Evolutionary conservation across 1,140 invertebrate species (phyloP).

Genomic region (Aphis gossypii): DNA sequence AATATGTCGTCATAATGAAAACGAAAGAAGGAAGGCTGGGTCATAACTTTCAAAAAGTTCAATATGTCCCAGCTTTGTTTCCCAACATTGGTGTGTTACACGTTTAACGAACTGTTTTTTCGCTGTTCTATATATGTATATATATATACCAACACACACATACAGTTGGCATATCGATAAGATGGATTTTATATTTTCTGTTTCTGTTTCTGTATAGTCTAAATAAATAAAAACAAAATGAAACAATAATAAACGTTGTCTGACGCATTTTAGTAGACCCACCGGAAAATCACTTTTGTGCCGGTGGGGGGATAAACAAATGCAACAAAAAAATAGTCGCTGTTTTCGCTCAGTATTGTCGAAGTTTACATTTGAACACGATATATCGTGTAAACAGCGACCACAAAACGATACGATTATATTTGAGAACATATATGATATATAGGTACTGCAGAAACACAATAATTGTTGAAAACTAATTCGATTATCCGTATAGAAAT

Average conservation of each 20-base stretch:
- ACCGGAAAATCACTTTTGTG: slow-evolving; percentile 4
- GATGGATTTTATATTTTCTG: background rate
- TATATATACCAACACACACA: no score
- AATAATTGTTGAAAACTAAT: background rate
- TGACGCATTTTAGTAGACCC: slow-evolving; percentile 45
- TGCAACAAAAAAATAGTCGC: slow-evolving; percentile 39
- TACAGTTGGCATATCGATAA: background rate
- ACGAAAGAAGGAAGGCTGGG: background rate
- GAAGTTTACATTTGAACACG: background rate
- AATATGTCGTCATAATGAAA: slow-evolving; percentile 10
- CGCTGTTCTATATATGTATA: no score
- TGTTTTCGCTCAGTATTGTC: slow-evolving; percentile 30
- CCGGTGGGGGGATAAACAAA: slow-evolving; percentile 50
- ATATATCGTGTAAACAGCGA: slow-evolving; percentile 14
- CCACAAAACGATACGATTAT: background rate
- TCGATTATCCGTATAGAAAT: background rate
- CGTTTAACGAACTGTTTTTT: background rate
- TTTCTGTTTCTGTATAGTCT: background rate
- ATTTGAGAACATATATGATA: slow-evolving; percentile 6
- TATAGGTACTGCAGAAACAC: background rate
- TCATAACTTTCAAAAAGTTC: slow-evolving; percentile 26
- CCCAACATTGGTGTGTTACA: background rate
- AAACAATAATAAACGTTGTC: slow-evolving; percentile 1
- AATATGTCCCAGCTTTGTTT: background rate
- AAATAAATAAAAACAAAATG: slow-evolving; percentile 30